phyloP scores from a whole-genome alignment of 2,888 invertebrate species.

The Xestobium rufovillosum region DNA sequence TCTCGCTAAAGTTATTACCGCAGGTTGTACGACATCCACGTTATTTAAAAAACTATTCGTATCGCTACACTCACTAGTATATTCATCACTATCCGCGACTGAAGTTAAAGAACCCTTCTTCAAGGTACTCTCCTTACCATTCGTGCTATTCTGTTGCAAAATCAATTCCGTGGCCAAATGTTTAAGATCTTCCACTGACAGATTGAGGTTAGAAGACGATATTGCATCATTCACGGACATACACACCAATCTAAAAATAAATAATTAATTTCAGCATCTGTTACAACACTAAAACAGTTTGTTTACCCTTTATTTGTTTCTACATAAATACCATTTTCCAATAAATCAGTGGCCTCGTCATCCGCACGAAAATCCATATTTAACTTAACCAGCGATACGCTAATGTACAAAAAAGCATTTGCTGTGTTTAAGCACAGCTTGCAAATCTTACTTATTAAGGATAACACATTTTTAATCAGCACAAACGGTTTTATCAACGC shows the following conservation, averaged over 20 bases:
- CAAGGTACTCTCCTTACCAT: constrained; percentile 14
- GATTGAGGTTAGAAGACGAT: constrained; percentile 41
- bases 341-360: constrained; percentile 41
- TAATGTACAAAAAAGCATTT: too few relatives aligned
- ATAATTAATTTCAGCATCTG: too few relatives aligned
- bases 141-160: constrained; percentile 34
- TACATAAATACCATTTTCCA: constrained; percentile 43
- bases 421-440: too few relatives aligned
- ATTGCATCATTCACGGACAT: constrained; percentile 44
- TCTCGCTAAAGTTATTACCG: constrained; percentile 12
- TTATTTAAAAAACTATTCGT: constrained; percentile 28
- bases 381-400: too few relatives aligned
- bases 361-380: constrained; percentile 10
- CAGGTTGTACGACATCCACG: constrained; percentile 4
- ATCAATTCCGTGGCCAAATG: constrained; percentile 43
- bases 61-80: constrained; percentile 39
- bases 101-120: constrained; percentile 16
- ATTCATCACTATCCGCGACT: constrained; percentile 42
- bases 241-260: constrained; percentile 41
- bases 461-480: too few relatives aligned
- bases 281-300: too few relatives aligned
- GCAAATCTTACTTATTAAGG: too few relatives aligned
- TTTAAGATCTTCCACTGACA: constrained; percentile 44
- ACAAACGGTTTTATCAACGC: too few relatives aligned
- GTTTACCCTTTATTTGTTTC: constrained; percentile 44